Evolutionary conservation across 2,113 vertebrate species (phyloP).

Genomic region (mouse (Mus musculus)): GRCm39 chr15:77188501-77189000

Average conservation of each 20-base stretch:
- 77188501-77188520: constrained; percentile 28
- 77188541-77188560: background rate
- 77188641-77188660: background rate
- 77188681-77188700: background rate
- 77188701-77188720: background rate
- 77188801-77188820: constrained; percentile 58
- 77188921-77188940: constrained; percentile 26
- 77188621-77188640: background rate
- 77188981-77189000: constrained; percentile 57
- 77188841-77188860: constrained; percentile 26
- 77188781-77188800: background rate
- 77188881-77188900: constrained; percentile 50
- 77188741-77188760: background rate
- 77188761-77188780: background rate
- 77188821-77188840: constrained; percentile 28
- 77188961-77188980: constrained; percentile 59
- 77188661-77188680: background rate
- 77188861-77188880: constrained; percentile 21
- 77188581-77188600: background rate
- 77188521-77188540: constrained; percentile 22
- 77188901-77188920: constrained; percentile 45
- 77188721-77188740: background rate
- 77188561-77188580: background rate
- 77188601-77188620: background rate
- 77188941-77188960: constrained; percentile 52